phyloP scores from a whole-genome alignment of 2,113 vertebrate species.

The Sterrhoptilus dennistouni region DNA sequence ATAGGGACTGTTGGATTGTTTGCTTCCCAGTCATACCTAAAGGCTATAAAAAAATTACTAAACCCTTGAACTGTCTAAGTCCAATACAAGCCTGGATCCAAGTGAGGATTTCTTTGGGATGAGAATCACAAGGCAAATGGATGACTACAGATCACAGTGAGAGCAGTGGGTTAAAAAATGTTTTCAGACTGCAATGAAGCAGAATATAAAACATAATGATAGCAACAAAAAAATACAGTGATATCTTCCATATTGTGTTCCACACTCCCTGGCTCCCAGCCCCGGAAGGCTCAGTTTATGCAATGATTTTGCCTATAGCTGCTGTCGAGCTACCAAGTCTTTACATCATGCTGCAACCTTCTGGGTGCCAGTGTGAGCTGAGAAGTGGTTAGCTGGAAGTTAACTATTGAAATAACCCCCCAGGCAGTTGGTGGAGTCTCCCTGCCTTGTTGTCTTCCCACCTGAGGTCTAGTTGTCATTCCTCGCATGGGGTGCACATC shows the following conservation, averaged over 20 bases:
- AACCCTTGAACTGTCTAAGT: neutral
- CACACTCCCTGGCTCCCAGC: neutral
- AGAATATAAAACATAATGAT: neutral
- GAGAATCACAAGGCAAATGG: neutral
- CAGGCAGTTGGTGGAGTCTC: neutral
- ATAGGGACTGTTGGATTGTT: neutral
- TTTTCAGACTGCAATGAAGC: neutral
- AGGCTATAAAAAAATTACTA: neutral
- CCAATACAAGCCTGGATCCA: neutral
- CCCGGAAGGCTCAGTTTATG: neutral
- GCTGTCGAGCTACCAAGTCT: neutral
- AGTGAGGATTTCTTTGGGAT: neutral
- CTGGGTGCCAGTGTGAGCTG: neutral
- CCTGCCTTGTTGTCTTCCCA: neutral
- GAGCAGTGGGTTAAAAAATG: neutral
- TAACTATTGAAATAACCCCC: neutral
- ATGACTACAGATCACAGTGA: neutral
- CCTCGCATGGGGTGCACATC: neutral
- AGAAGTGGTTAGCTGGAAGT: neutral
- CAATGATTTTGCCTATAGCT: neutral
- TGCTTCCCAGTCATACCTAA: neutral
- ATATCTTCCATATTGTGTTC: neutral
- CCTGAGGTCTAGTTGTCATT: neutral
- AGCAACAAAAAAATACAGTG: neutral
- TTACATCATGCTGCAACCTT: neutral